These are phyloP conservation scores for Hypomecis atomaria DNA, from an alignment of 2,888 invertebrate species.

Conservation along the genomic window DNA sequence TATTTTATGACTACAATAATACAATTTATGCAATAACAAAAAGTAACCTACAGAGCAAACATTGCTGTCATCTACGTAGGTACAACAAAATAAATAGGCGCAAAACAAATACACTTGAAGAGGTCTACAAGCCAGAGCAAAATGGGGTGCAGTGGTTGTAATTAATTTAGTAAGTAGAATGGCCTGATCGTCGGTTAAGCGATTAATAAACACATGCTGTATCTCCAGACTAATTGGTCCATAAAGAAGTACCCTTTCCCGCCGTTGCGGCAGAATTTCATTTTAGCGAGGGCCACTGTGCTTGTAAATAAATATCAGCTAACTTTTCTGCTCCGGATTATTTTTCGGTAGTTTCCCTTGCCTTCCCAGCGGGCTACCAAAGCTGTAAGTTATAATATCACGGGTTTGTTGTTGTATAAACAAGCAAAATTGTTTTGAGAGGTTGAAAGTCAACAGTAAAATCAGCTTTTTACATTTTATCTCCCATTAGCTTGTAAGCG, in stretches of 20 bases:
- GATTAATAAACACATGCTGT: constrained; percentile 65
- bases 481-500: not conserved
- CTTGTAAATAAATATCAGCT: constrained; percentile 35
- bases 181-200: constrained; percentile 54
- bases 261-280: constrained; percentile 55
- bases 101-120: constrained; percentile 4
- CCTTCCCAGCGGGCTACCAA: constrained; percentile 7
- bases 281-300: constrained; percentile 45
- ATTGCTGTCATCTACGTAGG: too few relatives aligned
- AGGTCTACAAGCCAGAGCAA: not conserved
- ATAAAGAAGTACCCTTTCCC: constrained; percentile 62
- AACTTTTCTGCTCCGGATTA: constrained; percentile 24
- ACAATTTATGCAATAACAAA: too few relatives aligned
- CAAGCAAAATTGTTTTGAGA: not conserved
- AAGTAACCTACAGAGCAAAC: too few relatives aligned
- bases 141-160: constrained; percentile 5
- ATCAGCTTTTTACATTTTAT: not conserved
- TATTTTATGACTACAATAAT: too few relatives aligned
- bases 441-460: not conserved
- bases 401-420: constrained; percentile 9
- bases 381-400: constrained; percentile 12
- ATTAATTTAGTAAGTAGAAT: constrained; percentile 36
- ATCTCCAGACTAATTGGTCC: constrained; percentile 68
- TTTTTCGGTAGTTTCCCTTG: constrained; percentile 25
- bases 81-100: constrained; percentile 1